Evolutionary conservation across 2,888 invertebrate species (phyloP).

Genomic region (Phytoseiulus persimilis): DNA sequence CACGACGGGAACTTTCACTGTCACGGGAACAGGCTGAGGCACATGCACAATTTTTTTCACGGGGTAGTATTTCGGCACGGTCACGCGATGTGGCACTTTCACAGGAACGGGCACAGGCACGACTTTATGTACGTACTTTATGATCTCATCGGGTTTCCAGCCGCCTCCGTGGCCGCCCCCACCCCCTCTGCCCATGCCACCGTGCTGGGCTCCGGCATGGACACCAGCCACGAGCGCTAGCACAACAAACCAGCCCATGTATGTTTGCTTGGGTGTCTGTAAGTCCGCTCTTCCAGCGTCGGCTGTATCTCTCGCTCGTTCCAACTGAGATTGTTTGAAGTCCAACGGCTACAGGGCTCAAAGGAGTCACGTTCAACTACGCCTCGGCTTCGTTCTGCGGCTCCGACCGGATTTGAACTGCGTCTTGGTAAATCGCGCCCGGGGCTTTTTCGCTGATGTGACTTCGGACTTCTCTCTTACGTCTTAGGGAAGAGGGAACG

Average conservation of each 20-base stretch:
- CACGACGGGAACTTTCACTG: constrained; percentile 31
- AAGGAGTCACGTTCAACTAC: not conserved
- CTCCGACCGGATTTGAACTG: not conserved
- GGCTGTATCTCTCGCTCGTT: no score
- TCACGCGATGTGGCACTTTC: constrained; percentile 10
- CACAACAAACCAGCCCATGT: not conserved
- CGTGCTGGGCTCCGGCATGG: not conserved
- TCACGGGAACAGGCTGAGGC: constrained; percentile 24
- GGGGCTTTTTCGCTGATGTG: not conserved
- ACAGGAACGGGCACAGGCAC: constrained; percentile 12
- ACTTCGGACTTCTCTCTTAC: not conserved
- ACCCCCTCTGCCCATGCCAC: not conserved
- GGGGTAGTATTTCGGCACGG: constrained; percentile 20
- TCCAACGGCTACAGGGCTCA: no score
- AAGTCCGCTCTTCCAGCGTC: no score
- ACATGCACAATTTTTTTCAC: constrained; percentile 20
- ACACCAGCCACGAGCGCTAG: not conserved
- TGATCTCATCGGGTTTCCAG: constrained; percentile 26
- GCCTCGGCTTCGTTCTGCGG: not conserved
- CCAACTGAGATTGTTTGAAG: no score
- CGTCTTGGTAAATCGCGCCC: not conserved
- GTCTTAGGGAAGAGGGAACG: not conserved
- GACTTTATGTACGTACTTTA: constrained; percentile 30
- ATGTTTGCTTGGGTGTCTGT: no score
- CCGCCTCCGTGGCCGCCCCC: not conserved